These are phyloP conservation scores for Helicoverpa assulta DNA, from an alignment of 2,888 invertebrate species.

Conservation along the genomic window DNA sequence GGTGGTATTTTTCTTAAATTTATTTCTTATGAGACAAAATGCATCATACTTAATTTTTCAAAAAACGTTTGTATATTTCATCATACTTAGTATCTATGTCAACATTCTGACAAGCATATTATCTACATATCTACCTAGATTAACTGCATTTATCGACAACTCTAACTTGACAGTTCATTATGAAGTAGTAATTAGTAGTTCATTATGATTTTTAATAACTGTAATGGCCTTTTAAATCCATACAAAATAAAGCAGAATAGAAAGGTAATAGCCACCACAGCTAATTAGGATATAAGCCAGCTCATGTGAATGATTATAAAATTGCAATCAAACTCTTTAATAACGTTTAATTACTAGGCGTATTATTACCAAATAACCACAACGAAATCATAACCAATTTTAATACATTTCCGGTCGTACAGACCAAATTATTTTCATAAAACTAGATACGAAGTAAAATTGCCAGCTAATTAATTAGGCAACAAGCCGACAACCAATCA, in stretches of 20 bases:
- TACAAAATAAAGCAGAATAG: not conserved
- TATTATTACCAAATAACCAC: slow-evolving; percentile 33
- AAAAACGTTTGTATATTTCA: too few species aligned
- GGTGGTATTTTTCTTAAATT: too few species aligned
- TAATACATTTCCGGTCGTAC: slow-evolving; percentile 42
- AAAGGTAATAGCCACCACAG: not conserved
- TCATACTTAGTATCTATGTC: too few species aligned
- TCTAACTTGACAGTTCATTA: too few species aligned
- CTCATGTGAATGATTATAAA: not conserved
- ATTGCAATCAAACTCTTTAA: slow-evolving; percentile 19
- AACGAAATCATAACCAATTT: slow-evolving; percentile 48
- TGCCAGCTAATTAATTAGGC: slow-evolving; percentile 65
- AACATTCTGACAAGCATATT: too few species aligned
- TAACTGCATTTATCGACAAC: not conserved
- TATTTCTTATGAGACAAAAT: too few species aligned
- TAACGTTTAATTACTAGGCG: slow-evolving; percentile 23
- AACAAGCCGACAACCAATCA: slow-evolving; percentile 53
- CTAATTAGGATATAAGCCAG: not conserved
- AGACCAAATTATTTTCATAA: slow-evolving; percentile 54
- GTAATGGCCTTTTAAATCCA: too few species aligned
- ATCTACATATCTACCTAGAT: not conserved
- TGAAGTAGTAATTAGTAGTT: too few species aligned
- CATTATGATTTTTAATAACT: too few species aligned
- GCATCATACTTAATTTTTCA: too few species aligned
- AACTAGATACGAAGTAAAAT: slow-evolving; percentile 59